Evolutionary conservation across 2,888 invertebrate genomes (phyloP).

Genomic region (Tricholauxania praeusta): DNA sequence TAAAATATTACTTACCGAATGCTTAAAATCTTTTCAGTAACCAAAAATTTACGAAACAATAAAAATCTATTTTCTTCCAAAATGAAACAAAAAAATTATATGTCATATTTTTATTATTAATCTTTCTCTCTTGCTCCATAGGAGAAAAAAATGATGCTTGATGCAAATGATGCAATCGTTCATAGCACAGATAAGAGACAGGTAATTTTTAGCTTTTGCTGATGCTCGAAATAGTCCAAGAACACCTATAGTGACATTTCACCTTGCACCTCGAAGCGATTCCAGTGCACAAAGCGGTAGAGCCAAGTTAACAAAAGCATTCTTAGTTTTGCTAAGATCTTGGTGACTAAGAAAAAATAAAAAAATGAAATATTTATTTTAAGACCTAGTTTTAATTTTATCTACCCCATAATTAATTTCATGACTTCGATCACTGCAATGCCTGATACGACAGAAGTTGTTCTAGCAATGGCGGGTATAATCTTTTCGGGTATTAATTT

Average conservation of each 20-base stretch:
- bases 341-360: constrained; percentile 54
- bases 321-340: constrained; percentile 85
- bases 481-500: constrained; percentile 96
- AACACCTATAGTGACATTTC: constrained; percentile 91
- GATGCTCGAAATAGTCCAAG: constrained; percentile 91
- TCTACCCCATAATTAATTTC: constrained; percentile 81
- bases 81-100: no score
- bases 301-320: constrained; percentile 97
- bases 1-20: no score
- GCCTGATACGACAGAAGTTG: constrained; percentile 96
- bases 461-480: constrained; percentile 99
- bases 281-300: constrained; percentile 97
- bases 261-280: constrained; percentile 91
- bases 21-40: no score
- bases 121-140: no score
- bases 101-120: no score
- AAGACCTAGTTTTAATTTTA: neutral
- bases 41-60: no score
- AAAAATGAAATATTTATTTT: neutral
- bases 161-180: constrained; percentile 50
- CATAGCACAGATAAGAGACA: constrained; percentile 70
- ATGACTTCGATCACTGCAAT: constrained; percentile 92
- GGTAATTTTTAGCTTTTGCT: constrained; percentile 92
- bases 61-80: no score
- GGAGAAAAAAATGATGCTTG: no score